Percentiles rank a stretch among this genome's conserved stretches.
phyloP scores from a whole-genome alignment of 2,888 invertebrate species.

The Leucozona laternaria region DNA sequence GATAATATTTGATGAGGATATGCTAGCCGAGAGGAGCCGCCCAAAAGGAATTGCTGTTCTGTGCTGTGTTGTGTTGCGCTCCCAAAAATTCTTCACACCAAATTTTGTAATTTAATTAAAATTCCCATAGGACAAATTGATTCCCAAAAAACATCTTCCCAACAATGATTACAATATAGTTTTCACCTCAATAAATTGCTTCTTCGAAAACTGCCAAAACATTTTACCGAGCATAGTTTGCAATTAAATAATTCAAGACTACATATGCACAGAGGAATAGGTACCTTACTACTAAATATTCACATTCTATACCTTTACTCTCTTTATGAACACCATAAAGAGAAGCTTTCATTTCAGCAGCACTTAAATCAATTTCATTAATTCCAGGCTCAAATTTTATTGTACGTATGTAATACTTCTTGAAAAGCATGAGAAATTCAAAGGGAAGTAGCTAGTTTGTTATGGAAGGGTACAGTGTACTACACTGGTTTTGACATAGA shows the following conservation, averaged over 20 bases:
- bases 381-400: constrained; percentile 26
- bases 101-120: constrained; percentile 55
- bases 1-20: constrained; percentile 49
- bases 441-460: constrained; percentile 33
- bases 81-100: constrained; percentile 28
- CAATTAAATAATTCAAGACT: constrained; percentile 72
- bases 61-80: too few species aligned
- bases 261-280: constrained; percentile 16
- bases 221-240: constrained; percentile 60
- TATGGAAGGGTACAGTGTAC: background rate
- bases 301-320: background rate
- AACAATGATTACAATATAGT: constrained; percentile 61
- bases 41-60: constrained; percentile 32
- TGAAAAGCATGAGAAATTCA: constrained; percentile 22
- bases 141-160: constrained; percentile 50
- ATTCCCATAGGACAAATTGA: constrained; percentile 21
- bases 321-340: background rate
- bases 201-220: constrained; percentile 41
- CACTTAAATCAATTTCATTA: constrained; percentile 69
- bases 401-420: background rate
- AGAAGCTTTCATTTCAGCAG: constrained; percentile 17
- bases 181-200: constrained; percentile 74
- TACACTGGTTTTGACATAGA: background rate
- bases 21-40: too few species aligned
- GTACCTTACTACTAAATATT: too few species aligned